Evolutionary conservation across 2,113 vertebrate genomes (phyloP).

Genomic region (Labeo rohita): DNA sequence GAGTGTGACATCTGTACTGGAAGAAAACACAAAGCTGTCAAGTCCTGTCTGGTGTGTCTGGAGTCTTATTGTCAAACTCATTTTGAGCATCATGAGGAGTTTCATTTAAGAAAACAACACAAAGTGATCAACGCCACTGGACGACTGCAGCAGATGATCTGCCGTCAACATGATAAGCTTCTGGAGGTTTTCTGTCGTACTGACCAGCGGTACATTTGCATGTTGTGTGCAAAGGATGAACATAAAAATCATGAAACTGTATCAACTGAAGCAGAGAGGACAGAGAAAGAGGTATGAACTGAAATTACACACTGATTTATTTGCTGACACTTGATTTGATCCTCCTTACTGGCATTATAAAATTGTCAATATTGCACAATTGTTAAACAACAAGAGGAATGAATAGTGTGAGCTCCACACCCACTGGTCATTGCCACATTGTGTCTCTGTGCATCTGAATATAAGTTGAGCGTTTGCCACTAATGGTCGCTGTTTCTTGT

Average conservation of each 20-base stretch:
- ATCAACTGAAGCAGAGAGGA: background rate
- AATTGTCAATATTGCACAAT: no score
- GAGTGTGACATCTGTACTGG: background rate
- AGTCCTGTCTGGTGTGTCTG: background rate
- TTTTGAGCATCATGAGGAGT: background rate
- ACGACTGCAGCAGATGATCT: background rate
- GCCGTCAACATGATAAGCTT: background rate
- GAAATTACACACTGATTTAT: background rate
- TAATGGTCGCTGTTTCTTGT: no score
- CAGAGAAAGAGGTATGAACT: background rate
- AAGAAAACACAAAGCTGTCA: background rate
- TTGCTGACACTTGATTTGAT: no score
- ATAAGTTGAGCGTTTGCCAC: no score
- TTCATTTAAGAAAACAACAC: background rate
- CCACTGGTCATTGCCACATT: background rate
- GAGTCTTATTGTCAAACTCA: background rate
- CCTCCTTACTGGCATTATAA: background rate
- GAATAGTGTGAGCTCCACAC: no score
- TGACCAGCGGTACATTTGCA: background rate
- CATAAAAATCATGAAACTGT: background rate
- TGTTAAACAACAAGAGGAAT: no score
- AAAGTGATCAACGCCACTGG: background rate
- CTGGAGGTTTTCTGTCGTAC: background rate
- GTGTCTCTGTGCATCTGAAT: no score
- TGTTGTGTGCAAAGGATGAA: background rate